phyloP scores from a whole-genome alignment of 37 sponge, comb jelly and placozoan genomes.

The Ianthella basta region DNA sequence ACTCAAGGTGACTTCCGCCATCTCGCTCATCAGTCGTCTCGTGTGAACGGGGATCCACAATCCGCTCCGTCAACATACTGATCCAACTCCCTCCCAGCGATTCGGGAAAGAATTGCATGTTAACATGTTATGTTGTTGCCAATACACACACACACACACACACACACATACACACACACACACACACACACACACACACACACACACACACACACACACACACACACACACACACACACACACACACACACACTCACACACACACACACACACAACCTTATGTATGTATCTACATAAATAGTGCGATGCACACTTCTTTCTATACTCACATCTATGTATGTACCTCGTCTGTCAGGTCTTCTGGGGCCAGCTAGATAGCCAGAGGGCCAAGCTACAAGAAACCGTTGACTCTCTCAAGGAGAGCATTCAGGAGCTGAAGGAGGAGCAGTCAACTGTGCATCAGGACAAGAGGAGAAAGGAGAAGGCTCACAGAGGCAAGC shows the following conservation, averaged over 20 bases:
- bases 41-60: neutral
- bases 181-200: too few species aligned
- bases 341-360: neutral
- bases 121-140: neutral
- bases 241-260: neutral
- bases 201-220: neutral
- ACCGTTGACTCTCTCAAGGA: neutral
- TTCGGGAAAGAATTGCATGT: neutral
- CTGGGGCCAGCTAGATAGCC: conserved; percentile 14
- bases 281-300: neutral
- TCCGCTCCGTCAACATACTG: neutral
- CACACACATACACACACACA: neutral
- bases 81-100: neutral
- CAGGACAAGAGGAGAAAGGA: conserved; percentile 47
- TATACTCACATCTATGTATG: neutral
- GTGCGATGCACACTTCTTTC: neutral
- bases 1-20: too few species aligned
- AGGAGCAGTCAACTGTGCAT: conserved; percentile 16
- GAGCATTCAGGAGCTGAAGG: conserved; percentile 20
- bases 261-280: too few species aligned
- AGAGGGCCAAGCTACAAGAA: neutral
- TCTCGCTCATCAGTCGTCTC: too few species aligned
- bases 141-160: neutral
- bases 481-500: conserved; percentile 5
- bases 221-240: neutral